These are phyloP conservation scores for Lates japonicus DNA, from an alignment of 2,797 vertebrate species.

Conservation along the genomic window DNA sequence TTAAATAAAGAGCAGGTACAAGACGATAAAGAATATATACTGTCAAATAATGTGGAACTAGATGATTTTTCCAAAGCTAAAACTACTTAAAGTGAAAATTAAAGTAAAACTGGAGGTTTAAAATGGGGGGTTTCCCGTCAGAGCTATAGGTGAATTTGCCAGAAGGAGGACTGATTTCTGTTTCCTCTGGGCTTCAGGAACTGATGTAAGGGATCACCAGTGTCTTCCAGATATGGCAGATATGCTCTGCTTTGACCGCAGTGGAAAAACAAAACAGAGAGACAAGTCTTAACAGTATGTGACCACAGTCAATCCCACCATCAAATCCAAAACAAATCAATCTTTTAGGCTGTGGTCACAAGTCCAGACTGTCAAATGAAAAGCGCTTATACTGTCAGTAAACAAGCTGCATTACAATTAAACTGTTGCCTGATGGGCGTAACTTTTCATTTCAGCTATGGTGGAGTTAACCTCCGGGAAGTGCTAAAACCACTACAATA, in stretches of 20 bases:
- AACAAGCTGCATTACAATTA: constrained; percentile 45
- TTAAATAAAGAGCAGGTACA: neutral
- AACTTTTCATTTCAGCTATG: constrained; percentile 2
- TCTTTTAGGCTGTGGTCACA: constrained; percentile 11
- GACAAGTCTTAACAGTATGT: neutral
- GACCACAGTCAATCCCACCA: constrained; percentile 5
- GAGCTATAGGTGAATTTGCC: neutral
- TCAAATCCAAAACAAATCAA: constrained; percentile 22
- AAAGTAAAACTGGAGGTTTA: neutral
- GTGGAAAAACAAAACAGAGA: neutral
- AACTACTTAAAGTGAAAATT: neutral
- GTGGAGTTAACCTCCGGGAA: neutral
- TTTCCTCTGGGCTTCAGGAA: neutral
- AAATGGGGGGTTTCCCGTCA: neutral
- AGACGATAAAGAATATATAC: neutral
- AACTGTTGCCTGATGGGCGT: constrained; percentile 4
- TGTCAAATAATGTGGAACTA: neutral
- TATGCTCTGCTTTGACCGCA: neutral
- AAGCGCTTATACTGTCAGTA: neutral
- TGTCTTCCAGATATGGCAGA: neutral
- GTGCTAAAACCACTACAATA: constrained; percentile 3
- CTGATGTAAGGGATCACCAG: neutral
- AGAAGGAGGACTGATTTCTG: neutral
- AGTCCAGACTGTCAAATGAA: constrained; percentile 11
- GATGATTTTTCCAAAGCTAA: neutral